Evolutionary conservation across 2,797 vertebrate species (phyloP).

Genomic region (Acrocephalus scirpaceus): DNA sequence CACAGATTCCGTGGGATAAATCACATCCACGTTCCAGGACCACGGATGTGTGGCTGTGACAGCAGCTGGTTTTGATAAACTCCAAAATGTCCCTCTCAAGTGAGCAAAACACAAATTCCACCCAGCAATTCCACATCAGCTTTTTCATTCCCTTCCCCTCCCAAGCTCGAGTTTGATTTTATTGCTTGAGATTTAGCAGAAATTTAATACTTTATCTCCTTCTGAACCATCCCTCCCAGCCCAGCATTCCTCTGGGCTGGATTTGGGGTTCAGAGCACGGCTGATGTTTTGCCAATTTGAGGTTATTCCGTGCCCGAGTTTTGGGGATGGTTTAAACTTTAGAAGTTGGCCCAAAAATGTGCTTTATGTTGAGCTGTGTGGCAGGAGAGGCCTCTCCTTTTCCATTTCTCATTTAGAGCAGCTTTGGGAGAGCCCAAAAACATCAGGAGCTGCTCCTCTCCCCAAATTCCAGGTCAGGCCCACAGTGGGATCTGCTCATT

Average conservation of each 20-base stretch:
- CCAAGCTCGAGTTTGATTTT: neutral
- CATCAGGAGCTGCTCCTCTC: neutral
- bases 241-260: constrained; percentile 29
- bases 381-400: neutral
- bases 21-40: neutral
- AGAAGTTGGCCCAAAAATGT: constrained; percentile 22
- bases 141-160: neutral
- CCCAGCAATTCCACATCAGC: neutral
- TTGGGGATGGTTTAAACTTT: neutral
- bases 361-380: neutral
- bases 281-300: neutral
- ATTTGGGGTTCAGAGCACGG: neutral
- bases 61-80: constrained; percentile 56
- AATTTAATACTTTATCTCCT: constrained; percentile 15
- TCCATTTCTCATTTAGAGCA: neutral
- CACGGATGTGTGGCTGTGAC: neutral
- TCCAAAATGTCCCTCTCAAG: neutral
- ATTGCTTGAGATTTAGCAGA: constrained; percentile 13
- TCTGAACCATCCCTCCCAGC: neutral
- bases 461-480: neutral
- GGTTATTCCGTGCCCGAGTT: neutral
- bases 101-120: constrained; percentile 36
- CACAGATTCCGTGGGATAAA: neutral
- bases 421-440: neutral
- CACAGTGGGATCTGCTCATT: neutral